Evolutionary conservation across 2,113 vertebrate species (phyloP).

Genomic region (Atrichornis clamosus): DNA sequence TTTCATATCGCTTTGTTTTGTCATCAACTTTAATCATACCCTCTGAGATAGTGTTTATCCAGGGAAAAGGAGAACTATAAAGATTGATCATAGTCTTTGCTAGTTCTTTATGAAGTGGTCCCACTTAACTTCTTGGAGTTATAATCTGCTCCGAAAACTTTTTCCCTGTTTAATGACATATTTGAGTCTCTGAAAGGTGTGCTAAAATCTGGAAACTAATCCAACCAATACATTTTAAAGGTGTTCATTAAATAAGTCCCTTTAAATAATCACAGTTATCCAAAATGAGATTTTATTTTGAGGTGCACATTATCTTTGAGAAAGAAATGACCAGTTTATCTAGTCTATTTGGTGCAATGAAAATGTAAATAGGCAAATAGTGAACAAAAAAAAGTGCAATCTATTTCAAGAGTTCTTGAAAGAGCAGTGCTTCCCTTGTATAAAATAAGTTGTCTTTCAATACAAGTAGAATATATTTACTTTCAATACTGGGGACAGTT

Average conservation of each 20-base stretch:
- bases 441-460: background rate
- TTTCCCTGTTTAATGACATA: background rate
- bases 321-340: background rate
- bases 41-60: background rate
- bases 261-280: background rate
- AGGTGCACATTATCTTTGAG: background rate
- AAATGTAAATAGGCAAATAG: background rate
- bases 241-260: background rate
- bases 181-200: background rate
- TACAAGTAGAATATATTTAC: background rate
- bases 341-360: background rate
- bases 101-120: background rate
- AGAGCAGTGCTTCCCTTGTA: background rate
- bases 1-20: background rate
- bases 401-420: background rate
- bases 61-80: background rate
- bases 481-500: background rate
- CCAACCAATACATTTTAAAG: background rate
- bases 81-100: background rate
- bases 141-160: background rate
- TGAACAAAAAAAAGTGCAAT: background rate
- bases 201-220: background rate
- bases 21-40: background rate
- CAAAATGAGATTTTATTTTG: background rate
- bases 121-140: background rate